phyloP scores from a whole-genome alignment of 2,888 invertebrate species.

The Lutraria lutraria region DNA sequence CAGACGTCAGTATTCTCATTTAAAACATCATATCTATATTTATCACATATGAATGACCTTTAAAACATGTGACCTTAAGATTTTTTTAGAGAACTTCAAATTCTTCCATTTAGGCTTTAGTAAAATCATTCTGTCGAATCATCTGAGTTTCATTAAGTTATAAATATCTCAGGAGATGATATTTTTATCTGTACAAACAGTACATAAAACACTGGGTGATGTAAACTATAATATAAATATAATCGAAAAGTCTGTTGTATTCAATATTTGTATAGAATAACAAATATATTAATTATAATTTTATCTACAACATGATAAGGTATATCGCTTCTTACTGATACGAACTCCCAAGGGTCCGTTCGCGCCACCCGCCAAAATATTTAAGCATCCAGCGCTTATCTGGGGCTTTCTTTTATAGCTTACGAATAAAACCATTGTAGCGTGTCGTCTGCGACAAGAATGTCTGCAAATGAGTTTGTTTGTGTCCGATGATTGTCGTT shows the following conservation, averaged over 20 bases:
- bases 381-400: background rate
- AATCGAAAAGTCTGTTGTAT: background rate
- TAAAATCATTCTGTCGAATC: background rate
- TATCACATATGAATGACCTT: too few relatives aligned
- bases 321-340: background rate
- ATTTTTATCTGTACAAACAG: too few relatives aligned
- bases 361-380: constrained; percentile 15
- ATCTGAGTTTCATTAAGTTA: background rate
- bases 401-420: background rate
- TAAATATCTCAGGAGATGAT: background rate
- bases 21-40: too few relatives aligned
- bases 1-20: too few relatives aligned
- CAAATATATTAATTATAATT: constrained; percentile 15
- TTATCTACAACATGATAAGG: constrained; percentile 3
- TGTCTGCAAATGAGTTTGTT: background rate
- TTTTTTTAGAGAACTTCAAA: too few relatives aligned
- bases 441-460: constrained; percentile 8
- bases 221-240: background rate
- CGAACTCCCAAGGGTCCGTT: background rate
- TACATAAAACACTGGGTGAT: too few relatives aligned
- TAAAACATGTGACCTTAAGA: too few relatives aligned
- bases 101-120: too few relatives aligned
- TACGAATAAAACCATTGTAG: background rate
- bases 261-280: background rate
- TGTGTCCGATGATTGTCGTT: constrained; percentile 19